phyloP scores from a whole-genome alignment of 2,113 vertebrate species.

The Emydocephalus ijimae region DNA sequence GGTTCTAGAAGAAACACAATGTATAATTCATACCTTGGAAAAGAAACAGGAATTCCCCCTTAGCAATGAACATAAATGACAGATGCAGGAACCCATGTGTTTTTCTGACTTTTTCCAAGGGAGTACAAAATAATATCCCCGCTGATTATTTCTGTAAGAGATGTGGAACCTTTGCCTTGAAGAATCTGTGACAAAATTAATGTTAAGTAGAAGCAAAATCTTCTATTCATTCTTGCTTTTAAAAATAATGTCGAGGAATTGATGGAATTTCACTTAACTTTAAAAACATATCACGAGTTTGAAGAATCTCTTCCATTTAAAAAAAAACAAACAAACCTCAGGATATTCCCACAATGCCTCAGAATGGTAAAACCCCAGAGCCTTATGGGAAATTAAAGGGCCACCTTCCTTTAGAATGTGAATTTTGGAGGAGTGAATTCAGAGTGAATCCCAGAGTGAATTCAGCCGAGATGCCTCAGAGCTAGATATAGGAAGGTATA shows the following conservation, averaged over 20 bases:
- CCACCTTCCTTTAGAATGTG: background rate
- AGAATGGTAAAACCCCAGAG: background rate
- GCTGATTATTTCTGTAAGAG: background rate
- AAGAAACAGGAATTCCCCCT: background rate
- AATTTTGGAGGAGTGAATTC: background rate
- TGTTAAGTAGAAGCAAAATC: background rate
- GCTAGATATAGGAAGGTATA: background rate
- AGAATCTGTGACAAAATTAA: background rate
- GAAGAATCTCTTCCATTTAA: background rate
- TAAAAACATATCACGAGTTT: background rate
- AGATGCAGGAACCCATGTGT: background rate
- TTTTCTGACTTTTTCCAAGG: background rate
- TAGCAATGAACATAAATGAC: background rate
- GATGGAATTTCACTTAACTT: background rate
- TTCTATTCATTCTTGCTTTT: background rate
- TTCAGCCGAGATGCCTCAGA: background rate
- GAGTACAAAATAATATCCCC: background rate
- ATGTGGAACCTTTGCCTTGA: background rate
- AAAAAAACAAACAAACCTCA: background rate
- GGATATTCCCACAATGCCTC: background rate
- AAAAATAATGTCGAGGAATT: background rate
- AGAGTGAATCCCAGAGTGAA: background rate
- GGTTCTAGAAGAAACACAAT: background rate
- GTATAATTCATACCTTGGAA: slow-evolving; percentile 16
- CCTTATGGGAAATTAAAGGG: background rate